These are phyloP conservation scores for Parelbella ahira DNA, from an alignment of 2,888 invertebrate genomes.

Conservation along the genomic window DNA sequence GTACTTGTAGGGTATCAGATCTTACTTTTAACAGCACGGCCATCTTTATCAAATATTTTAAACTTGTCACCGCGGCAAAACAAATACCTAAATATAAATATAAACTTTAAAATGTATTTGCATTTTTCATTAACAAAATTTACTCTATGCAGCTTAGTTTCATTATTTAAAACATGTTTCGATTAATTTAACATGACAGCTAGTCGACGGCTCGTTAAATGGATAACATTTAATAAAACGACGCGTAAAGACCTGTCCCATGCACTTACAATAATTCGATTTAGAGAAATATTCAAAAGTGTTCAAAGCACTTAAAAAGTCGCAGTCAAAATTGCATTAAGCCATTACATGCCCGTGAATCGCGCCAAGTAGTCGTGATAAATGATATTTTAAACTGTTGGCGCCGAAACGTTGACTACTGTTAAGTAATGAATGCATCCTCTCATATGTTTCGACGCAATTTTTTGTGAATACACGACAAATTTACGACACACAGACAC, in stretches of 20 bases:
- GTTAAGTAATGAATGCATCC: conserved; percentile 37
- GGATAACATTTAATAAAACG: conserved; percentile 15
- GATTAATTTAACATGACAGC: conserved; percentile 19
- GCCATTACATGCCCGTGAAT: conserved; percentile 48
- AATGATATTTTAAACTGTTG: conserved; percentile 71
- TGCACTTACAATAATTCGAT: conserved; percentile 45
- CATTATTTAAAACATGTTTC: too few relatives aligned
- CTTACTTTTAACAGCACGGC: too few relatives aligned
- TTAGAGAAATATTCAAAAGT: conserved; percentile 40
- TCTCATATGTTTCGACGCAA: conserved; percentile 29
- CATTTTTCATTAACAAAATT: too few relatives aligned
- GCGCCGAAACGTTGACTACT: conserved; percentile 42
- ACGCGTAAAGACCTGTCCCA: conserved; percentile 21
- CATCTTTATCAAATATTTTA: too few relatives aligned
- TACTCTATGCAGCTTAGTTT: too few relatives aligned
- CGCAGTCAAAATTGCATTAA: conserved; percentile 61
- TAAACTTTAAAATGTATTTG: too few relatives aligned
- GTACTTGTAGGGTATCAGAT: too few relatives aligned
- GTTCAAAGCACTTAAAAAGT: conserved; percentile 58
- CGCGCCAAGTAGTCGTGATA: conserved; percentile 57
- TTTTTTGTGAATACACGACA: conserved; percentile 23
- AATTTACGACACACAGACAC: conserved; percentile 9
- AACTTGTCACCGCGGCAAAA: too few relatives aligned
- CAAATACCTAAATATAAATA: too few relatives aligned
- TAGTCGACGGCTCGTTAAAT: conserved; percentile 21